A percentile compares a stretch with the other conserved stretches of the same genome.
phyloP scores from a whole-genome alignment of 2,888 invertebrate species.

The Nymphalis c-album region DNA sequence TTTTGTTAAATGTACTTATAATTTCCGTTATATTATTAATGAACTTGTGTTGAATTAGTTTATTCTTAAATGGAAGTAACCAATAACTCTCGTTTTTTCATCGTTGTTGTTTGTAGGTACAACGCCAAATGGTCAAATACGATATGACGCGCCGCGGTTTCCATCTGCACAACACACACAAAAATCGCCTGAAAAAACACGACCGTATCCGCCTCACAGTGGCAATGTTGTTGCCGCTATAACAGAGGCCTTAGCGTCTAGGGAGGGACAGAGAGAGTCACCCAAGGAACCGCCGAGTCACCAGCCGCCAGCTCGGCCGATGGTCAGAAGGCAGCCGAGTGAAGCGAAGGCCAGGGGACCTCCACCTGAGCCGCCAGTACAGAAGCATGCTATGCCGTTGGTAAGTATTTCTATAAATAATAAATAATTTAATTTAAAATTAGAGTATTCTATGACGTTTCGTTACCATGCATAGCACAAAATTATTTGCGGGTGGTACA shows the following conservation, averaged over 20 bases:
- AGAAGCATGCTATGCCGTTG: constrained; percentile 84
- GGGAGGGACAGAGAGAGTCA: constrained; percentile 34
- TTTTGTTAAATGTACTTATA: too few relatives aligned
- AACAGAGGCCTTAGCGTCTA: constrained; percentile 61
- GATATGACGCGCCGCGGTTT: constrained; percentile 63
- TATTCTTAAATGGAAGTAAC: too few relatives aligned
- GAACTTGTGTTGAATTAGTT: too few relatives aligned
- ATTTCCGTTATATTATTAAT: too few relatives aligned
- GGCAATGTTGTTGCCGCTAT: constrained; percentile 65
- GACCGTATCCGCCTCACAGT: constrained; percentile 49
- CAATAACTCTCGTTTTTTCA: too few relatives aligned
- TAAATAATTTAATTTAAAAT: background rate
- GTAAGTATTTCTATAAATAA: constrained; percentile 61
- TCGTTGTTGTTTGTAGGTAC: constrained; percentile 48
- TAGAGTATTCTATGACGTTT: background rate
- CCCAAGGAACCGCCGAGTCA: constrained; percentile 37
- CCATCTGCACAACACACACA: constrained; percentile 54
- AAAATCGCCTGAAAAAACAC: constrained; percentile 60
- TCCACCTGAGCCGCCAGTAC: constrained; percentile 90
- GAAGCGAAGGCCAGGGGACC: constrained; percentile 84
- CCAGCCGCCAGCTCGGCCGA: constrained; percentile 48
- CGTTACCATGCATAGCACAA: too few relatives aligned
- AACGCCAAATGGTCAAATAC: constrained; percentile 69
- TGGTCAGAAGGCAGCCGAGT: constrained; percentile 67
- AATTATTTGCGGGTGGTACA: too few relatives aligned